phyloP scores from a whole-genome alignment of 64 coral and sea anemone genomes.

The Trachythela sp. region DNA sequence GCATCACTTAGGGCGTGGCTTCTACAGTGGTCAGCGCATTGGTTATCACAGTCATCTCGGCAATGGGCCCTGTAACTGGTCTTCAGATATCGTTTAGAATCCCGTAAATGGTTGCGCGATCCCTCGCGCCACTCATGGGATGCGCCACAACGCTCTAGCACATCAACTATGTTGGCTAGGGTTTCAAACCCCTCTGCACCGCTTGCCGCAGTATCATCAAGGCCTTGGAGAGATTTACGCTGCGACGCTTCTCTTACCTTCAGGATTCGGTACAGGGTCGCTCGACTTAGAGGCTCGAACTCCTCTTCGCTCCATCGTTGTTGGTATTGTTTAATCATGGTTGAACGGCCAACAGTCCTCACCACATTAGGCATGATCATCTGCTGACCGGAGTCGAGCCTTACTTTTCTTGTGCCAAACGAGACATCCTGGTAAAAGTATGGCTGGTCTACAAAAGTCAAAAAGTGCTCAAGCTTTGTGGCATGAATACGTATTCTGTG shows the following conservation, averaged over 20 bases:
- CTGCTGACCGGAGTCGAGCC: conserved; percentile 35
- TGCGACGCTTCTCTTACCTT: conserved; percentile 40
- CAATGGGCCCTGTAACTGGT: too few relatives aligned
- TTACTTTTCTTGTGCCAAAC: conserved; percentile 49
- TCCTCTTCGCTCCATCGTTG: background rate
- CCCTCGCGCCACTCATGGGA: background rate
- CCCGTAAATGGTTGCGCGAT: background rate
- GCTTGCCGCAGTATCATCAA: conserved; percentile 50
- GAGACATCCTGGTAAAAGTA: conserved; percentile 40
- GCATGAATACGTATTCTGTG: conserved; percentile 31
- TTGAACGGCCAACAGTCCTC: conserved; percentile 41
- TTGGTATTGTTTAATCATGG: conserved; percentile 53
- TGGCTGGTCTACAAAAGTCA: conserved; percentile 35
- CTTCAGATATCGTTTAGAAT: conserved; percentile 41
- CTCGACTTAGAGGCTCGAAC: conserved; percentile 46
- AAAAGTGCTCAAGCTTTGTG: conserved; percentile 48
- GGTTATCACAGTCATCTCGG: too few relatives aligned
- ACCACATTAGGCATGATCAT: conserved; percentile 27
- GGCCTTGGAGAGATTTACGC: conserved; percentile 42
- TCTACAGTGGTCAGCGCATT: too few relatives aligned
- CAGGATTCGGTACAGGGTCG: conserved; percentile 41
- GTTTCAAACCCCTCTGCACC: conserved; percentile 33
- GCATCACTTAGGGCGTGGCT: too few relatives aligned
- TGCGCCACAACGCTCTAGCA: conserved; percentile 9
- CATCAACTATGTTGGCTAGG: conserved; percentile 2